Evolutionary conservation across 2,113 vertebrate species (phyloP).

Genomic region (Podarcis cretensis): DNA sequence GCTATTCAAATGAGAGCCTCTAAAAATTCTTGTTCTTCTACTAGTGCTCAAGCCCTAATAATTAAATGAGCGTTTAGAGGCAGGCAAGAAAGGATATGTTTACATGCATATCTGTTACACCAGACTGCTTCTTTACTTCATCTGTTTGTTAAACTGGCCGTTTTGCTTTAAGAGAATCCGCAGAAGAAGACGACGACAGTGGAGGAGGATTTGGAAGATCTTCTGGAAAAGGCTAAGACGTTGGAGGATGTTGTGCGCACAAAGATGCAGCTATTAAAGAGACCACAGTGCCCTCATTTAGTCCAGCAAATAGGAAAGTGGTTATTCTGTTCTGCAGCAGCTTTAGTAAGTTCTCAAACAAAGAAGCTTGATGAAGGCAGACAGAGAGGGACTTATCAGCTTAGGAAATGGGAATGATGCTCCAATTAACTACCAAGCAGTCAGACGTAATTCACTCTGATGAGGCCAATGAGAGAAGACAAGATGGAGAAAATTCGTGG

Average conservation of each 20-base stretch:
- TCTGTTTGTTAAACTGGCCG: not conserved
- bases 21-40: not conserved
- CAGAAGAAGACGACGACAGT: conserved; percentile 2
- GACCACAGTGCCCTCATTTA: conserved; percentile 43
- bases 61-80: not conserved
- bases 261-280: conserved; percentile 19
- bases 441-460: conserved; percentile 76
- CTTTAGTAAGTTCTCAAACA: conserved; percentile 77
- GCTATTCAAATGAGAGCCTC: not conserved
- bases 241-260: conserved; percentile 15
- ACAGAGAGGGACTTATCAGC: conserved; percentile 80
- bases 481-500: conserved; percentile 52
- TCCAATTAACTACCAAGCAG: conserved; percentile 79
- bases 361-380: conserved; percentile 76
- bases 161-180: not conserved
- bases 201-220: conserved; percentile 23
- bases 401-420: conserved; percentile 77
- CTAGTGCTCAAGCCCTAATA: not conserved
- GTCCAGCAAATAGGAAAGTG: conserved; percentile 60
- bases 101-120: not conserved
- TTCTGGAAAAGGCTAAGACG: not conserved
- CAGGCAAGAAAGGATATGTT: not conserved
- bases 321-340: conserved; percentile 64
- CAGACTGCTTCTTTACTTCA: conserved; percentile 41
- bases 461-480: conserved; percentile 64